A percentile compares a stretch with the other conserved stretches of the same genome.
Conservation (phyloP, 2,888 invertebrate genomes). For the Nomada flava region DNA sequence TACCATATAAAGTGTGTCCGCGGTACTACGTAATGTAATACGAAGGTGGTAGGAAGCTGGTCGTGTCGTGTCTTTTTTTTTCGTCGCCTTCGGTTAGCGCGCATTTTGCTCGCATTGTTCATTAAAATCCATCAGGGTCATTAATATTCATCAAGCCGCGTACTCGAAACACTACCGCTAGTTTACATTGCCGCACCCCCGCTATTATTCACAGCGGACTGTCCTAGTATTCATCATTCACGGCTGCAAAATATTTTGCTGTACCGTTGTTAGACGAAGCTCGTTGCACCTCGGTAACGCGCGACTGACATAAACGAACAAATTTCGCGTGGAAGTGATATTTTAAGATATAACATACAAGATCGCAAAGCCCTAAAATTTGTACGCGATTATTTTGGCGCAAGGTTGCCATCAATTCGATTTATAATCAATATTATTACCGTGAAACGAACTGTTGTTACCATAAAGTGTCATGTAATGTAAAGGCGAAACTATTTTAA, state of each 20-base stretch:
- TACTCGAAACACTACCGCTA: constrained; percentile 24
- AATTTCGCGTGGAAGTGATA: background rate
- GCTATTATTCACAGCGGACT: constrained; percentile 11
- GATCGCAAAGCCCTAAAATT: too few relatives aligned
- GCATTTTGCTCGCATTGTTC: constrained; percentile 54
- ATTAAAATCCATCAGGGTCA: constrained; percentile 59
- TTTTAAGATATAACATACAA: too few relatives aligned
- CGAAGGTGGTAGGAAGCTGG: background rate
- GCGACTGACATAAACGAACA: background rate
- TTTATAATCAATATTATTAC: too few relatives aligned
- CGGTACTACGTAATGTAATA: constrained; percentile 20
- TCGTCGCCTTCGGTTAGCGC: constrained; percentile 14
- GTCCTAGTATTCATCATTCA: constrained; percentile 34
- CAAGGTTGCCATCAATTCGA: too few relatives aligned
- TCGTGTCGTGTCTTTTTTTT: constrained; percentile 34
- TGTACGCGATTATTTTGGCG: too few relatives aligned
- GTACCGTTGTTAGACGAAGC: background rate
- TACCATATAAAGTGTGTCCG: constrained; percentile 54
- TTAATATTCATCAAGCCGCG: constrained; percentile 67
- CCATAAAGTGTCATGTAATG: too few relatives aligned
- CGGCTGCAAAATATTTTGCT: constrained; percentile 34
- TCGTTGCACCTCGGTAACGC: background rate
- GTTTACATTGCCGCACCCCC: constrained; percentile 34
- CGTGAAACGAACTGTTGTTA: too few relatives aligned
- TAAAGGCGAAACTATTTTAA: too few relatives aligned